These are phyloP conservation scores for Arizona elegans DNA, from an alignment of 2,113 vertebrate species.

Conservation along the genomic window DNA sequence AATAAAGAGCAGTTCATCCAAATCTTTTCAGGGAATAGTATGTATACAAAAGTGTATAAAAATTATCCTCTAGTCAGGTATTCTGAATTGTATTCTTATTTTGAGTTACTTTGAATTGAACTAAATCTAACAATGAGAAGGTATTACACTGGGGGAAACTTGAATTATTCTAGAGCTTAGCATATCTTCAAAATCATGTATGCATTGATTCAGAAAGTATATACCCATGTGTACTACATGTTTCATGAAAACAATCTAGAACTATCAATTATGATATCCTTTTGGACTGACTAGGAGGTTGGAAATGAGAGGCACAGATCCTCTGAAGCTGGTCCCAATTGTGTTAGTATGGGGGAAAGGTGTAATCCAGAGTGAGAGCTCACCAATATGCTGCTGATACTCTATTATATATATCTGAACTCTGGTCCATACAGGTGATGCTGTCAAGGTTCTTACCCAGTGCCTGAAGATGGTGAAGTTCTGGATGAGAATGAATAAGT, in stretches of 20 bases:
- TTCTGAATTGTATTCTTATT: slow-evolving; percentile 18
- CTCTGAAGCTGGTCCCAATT: neutral
- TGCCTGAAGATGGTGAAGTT: neutral
- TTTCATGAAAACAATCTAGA: neutral
- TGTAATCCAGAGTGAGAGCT: neutral
- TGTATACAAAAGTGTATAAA: neutral
- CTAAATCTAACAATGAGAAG: neutral
- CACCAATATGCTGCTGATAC: no score
- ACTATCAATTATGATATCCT: neutral
- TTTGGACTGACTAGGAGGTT: neutral
- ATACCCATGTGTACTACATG: neutral
- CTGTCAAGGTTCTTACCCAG: no score
- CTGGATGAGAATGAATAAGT: no score
- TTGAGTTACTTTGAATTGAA: neutral
- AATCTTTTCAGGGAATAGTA: slow-evolving; percentile 13
- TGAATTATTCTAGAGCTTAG: neutral
- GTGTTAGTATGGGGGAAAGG: neutral
- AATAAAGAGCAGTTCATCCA: neutral
- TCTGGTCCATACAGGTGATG: no score
- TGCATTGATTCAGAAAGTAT: neutral
- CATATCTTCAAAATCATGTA: neutral
- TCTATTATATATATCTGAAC: no score
- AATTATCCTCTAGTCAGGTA: neutral
- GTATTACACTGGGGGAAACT: neutral
- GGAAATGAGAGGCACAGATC: neutral